Evolutionary conservation across 2,888 invertebrate genomes (phyloP), one percentile per base, ranked within the genome.

Genomic region (Pyrrhosoma nymphula): DNA sequence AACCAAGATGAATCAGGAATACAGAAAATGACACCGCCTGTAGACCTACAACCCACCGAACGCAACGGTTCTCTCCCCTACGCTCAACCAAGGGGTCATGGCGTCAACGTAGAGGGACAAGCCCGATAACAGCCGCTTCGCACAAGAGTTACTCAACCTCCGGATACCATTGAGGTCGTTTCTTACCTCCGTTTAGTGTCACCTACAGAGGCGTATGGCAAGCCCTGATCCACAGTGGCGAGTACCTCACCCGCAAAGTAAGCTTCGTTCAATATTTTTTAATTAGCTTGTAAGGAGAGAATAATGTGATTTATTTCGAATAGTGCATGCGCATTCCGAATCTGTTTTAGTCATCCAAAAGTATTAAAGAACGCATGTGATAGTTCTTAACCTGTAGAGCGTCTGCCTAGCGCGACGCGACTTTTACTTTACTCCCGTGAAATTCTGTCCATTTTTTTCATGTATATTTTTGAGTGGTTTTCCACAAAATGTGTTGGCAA

Each of bases 81-180:
- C 82, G 26, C 82, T 35, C 82, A 82, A 82, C 82, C 82, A 35
- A 82, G 82, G 82, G 82, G 82, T 82, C 82, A 82, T 82, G 82
- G 82, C 82, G 82, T 82, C 82, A 82, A 8, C 30, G 0, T 14
- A 14, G 82, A 35, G 82, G 16, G 69, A 69, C 69, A 69, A 69
- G n/a, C 16, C 82, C 35, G 30, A 30, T 82, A 82, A 82, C 82
- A 35, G 18, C 23, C 26, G 14, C 82, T 35, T 35, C 14, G n/a
- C 2, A 14, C 82, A 35, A 82, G 82, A 82, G 35, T 60, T 10
- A 82, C 82, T 82, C 35, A 30, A 35, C 16, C 82, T 30, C 82
- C 4, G 82, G 82, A 82, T 30, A 82, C 16, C 18, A 16, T 3
- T n/a, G 82, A 82, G 35, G 14, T n/a, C 35, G 23, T 82, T 35